phyloP scores from a whole-genome alignment of 2,888 invertebrate genomes.

The Omphaloscelis lunosa region DNA sequence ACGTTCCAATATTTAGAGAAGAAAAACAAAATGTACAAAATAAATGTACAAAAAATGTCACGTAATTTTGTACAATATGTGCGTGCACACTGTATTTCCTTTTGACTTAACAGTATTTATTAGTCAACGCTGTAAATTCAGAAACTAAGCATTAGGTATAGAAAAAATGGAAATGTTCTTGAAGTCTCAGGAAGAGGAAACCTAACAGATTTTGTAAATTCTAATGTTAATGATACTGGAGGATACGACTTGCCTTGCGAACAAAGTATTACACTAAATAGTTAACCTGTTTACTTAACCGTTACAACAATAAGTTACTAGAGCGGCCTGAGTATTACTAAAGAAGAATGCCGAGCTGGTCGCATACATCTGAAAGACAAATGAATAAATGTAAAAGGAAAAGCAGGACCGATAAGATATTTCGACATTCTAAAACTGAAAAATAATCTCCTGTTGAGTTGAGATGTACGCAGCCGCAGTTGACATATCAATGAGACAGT shows the following conservation, averaged over 20 bases:
- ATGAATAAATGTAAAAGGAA: neutral
- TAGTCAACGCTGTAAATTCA: slow-evolving; percentile 46
- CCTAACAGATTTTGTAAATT: slow-evolving; percentile 24
- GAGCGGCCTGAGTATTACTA: slow-evolving; percentile 60
- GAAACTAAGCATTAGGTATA: slow-evolving; percentile 54
- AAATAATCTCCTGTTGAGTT: neutral
- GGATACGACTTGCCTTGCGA: slow-evolving; percentile 24
- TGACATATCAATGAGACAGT: neutral
- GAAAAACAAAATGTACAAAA: slow-evolving; percentile 79
- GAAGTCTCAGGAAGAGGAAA: slow-evolving; percentile 31
- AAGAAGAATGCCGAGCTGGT: slow-evolving; percentile 22
- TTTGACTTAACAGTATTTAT: slow-evolving; percentile 29
- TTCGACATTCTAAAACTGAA: neutral
- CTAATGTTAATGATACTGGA: slow-evolving; percentile 23
- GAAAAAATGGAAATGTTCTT: slow-evolving; percentile 39
- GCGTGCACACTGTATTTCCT: slow-evolving; percentile 60
- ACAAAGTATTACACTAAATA: slow-evolving; percentile 41
- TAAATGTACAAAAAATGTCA: slow-evolving; percentile 79
- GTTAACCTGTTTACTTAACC: slow-evolving; percentile 46
- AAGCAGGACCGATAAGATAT: neutral
- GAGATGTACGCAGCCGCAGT: slow-evolving; percentile 8
- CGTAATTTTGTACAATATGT: slow-evolving; percentile 82
- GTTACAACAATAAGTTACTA: slow-evolving; percentile 63
- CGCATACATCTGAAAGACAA: slow-evolving; percentile 16
- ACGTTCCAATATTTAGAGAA: slow-evolving; percentile 76